Base-by-base conservation (phyloP, 2,113 vertebrate species). In the Cebidichthys violaceus region DNA sequence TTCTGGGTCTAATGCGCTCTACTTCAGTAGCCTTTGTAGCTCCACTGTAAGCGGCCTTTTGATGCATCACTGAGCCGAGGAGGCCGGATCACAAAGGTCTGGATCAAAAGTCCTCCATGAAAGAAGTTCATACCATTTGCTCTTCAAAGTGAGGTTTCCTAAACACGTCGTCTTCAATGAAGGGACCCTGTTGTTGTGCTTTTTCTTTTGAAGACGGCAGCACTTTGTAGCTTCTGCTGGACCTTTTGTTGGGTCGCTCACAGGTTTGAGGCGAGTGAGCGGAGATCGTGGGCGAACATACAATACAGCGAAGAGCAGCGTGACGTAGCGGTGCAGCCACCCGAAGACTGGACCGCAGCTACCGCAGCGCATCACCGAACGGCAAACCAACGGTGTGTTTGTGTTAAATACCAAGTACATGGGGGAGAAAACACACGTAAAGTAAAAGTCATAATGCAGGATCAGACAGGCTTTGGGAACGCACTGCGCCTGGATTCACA, bases 391-490 rank as follows among this genome's bases (percentile, higher is more conserved):
- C 1, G 39, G 17, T 37, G 47, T 39, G 43, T 70, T 17, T 35
- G 33, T 43, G 33, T 41, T 50, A 41, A 52, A 54, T 8, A 20
- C 1, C 9, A 37, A 39, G 66, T 35, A 69, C 35, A 66, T n/a
- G 65, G 24, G 43, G 73, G 70, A 60, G 52, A 70, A 83, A 81
- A 76, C 79, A 83, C 71, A 92, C 54, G 71, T 83, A 93, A 82
- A 90, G 85, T 81, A 81, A 84, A 83, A 80, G 86, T 87, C 83
- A 88, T 91, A 94, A 94, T 86, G 86, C 89, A 84, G 91, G 90
- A 94, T 94, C 93, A 93, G 93, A 94, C 90, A 78, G 91, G 88
- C 91, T 94, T 91, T 91, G 81, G 82, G 85, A 92, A 92, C 83
- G 89, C 90, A 90, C 76, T 82, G 72, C 22, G 45, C 87, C 90